Conservation (phyloP, 1,140 invertebrate genomes). For the Magallana angulata region DNA sequence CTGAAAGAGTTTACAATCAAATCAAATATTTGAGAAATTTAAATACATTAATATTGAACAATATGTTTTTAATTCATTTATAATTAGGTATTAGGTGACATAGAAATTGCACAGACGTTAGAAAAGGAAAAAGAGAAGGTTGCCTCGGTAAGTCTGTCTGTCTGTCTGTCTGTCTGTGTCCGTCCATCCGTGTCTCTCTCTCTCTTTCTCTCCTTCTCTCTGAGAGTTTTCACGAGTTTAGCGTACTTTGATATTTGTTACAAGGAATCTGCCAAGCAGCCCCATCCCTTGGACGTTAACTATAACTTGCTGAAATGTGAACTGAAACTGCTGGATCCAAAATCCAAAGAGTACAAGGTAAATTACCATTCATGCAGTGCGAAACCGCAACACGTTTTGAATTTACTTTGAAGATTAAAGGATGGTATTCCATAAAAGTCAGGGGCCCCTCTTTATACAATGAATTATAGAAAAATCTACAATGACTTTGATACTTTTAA, state of each 20-base stretch:
- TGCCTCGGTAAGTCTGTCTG: constrained; percentile 12
- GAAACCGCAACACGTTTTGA: no score
- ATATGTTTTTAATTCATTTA: constrained; percentile 22
- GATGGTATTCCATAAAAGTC: no score
- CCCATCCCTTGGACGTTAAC: constrained; percentile 79
- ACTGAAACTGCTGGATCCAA: constrained; percentile 71
- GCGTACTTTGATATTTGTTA: background rate
- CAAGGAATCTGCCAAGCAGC: constrained; percentile 59
- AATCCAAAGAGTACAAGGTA: constrained; percentile 76
- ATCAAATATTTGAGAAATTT: no score
- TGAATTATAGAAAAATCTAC: no score
- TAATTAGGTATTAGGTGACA: constrained; percentile 79
- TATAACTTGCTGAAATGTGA: constrained; percentile 79
- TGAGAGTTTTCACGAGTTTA: no score
- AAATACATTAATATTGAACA: background rate
- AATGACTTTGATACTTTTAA: no score
- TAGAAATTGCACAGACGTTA: constrained; percentile 80
- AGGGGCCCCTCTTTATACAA: no score
- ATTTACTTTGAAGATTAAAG: no score
- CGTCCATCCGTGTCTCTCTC: no score
- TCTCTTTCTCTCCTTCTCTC: no score
- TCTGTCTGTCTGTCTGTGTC: background rate
- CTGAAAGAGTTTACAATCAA: no score
- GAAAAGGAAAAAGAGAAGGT: constrained; percentile 76
- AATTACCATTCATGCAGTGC: background rate